Evolutionary conservation across 2,113 vertebrate species (phyloP).

Genomic region (Bos javanicus): DNA sequence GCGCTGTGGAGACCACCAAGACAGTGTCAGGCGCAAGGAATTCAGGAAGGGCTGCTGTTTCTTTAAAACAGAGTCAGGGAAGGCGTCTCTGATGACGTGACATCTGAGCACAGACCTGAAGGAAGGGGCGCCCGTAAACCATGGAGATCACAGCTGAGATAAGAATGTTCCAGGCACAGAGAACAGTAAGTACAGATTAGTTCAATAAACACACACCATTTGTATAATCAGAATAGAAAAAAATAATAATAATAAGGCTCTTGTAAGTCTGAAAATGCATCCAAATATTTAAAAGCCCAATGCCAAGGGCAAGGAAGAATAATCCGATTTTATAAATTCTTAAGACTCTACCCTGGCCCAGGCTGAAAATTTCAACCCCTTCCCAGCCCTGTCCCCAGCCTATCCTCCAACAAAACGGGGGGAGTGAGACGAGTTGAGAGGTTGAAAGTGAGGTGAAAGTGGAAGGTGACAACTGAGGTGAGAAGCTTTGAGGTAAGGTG

Average conservation of each 20-base stretch:
- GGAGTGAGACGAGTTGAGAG: not conserved
- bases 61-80: not conserved
- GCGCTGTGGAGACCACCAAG: not conserved
- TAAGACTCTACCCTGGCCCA: not conserved
- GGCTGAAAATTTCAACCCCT: not conserved
- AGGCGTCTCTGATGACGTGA: not conserved
- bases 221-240: conserved; percentile 14
- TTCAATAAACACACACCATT: conserved; percentile 8
- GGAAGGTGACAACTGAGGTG: not conserved
- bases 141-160: conserved; percentile 1
- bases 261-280: conserved; percentile 17
- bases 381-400: not conserved
- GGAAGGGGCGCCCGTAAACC: not conserved
- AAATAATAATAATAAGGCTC: not conserved
- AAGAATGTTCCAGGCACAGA: conserved; percentile 50
- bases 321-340: not conserved
- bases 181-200: conserved; percentile 37
- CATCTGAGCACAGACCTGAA: not conserved
- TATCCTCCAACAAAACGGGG: not conserved
- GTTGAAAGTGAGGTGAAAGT: not conserved
- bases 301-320: not conserved
- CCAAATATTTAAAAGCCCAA: not conserved
- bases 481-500: not conserved
- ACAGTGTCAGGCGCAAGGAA: not conserved
- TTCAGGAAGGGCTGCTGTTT: not conserved